Base-by-base conservation (phyloP, 1,140 invertebrate species). In the Phortica variegata region DNA sequence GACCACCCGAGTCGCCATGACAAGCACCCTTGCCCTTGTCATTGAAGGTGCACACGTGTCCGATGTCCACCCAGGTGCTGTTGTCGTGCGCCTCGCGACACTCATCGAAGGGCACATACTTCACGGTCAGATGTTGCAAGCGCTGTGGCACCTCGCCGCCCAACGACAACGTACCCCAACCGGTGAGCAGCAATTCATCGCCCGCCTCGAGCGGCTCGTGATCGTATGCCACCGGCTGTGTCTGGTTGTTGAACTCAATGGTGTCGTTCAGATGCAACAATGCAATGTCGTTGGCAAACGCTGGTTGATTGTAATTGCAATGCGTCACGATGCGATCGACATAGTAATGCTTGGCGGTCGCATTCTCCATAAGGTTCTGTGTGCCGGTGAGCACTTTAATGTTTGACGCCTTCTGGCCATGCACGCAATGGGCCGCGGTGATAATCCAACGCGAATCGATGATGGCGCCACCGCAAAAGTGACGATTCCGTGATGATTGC, bases 21-120 rank as follows among this genome's bases (percentile, higher is more conserved):
- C 82, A 84, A 10, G 81, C 81, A 2, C 82, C 83, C 54, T 83
- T 76, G 7, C 82, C 83, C 21, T 56, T 54, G 52, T 79, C 81
- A 2, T 83, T 85, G 18, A 83, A 76, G 0, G 84, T 84, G 54
- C 84, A 86, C 18, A 85, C 80, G 52, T 85, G 81, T 4, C 73
- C 71, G 2, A 68, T 54, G 29, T 73, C 74, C 29, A 74, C 68
- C 7, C 66, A 71, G 5, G 46, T 48, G 44, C 61, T 68, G 21
- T 76, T 69, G 16, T 58, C 58, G 6, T 73, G 62, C 6, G 54
- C 57, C 2, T 48, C 56, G 0, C 68, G 72, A 16, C 76, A 78
- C 33, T 75, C 54, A 12, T 65, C 59, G 23, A 51, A 65, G 18
- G 59, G 56, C 6, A 77, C 68, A 18, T 58, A 62, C 5, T 50